These are phyloP conservation scores for Anastatus disparis DNA, from an alignment of 1,140 invertebrate species.

Conservation along the genomic window DNA sequence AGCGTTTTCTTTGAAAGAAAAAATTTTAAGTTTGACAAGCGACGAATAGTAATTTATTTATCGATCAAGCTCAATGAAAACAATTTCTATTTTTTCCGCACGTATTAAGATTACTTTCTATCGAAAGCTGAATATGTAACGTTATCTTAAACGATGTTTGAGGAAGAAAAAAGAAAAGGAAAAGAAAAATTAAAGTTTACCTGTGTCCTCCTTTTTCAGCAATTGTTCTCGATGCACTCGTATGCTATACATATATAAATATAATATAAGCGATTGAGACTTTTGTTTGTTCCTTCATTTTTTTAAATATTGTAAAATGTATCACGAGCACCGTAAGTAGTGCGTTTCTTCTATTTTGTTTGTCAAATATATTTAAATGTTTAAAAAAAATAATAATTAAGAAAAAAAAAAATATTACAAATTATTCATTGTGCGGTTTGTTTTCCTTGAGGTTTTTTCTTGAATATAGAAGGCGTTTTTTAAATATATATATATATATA, in stretches of 20 bases:
- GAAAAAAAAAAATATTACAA: not conserved
- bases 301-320: not conserved
- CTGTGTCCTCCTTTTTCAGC: slow-evolving; percentile 36
- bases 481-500: no score
- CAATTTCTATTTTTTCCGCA: not conserved
- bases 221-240: slow-evolving; percentile 43
- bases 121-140: not conserved
- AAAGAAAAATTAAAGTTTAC: no score
- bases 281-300: slow-evolving; percentile 19
- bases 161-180: no score
- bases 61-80: no score
- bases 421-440: slow-evolving; percentile 14
- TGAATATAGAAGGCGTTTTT: slow-evolving; percentile 11
- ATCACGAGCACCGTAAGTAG: slow-evolving; percentile 13
- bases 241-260: slow-evolving; percentile 10
- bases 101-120: slow-evolving; percentile 2
- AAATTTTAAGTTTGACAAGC: slow-evolving; percentile 3
- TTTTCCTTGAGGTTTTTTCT: slow-evolving; percentile 25
- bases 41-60: no score
- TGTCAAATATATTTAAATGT: slow-evolving; percentile 31
- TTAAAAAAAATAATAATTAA: not conserved
- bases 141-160: no score
- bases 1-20: slow-evolving; percentile 26
- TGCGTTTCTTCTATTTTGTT: slow-evolving; percentile 11
- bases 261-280: slow-evolving; percentile 30